These are phyloP conservation scores for Microctonus hyperodae DNA, from an alignment of 2,888 invertebrate genomes.

Conservation along the genomic window DNA sequence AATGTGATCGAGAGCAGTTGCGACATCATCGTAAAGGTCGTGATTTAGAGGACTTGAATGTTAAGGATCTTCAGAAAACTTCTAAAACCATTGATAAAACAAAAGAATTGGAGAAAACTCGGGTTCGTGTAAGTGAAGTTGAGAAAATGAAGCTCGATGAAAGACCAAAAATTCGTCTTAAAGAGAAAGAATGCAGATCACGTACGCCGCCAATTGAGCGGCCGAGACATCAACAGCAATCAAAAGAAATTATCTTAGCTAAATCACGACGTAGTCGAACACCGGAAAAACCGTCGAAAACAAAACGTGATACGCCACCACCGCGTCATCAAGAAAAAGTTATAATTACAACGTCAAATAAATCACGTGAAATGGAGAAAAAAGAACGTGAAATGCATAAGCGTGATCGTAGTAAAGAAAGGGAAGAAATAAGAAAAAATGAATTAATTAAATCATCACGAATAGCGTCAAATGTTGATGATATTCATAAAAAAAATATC, in stretches of 20 bases:
- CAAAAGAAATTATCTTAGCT: slow-evolving; percentile 46
- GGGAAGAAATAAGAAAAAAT: slow-evolving; percentile 51
- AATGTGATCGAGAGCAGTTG: slow-evolving; percentile 51
- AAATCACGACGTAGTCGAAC: slow-evolving; percentile 56
- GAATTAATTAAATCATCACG: slow-evolving; percentile 45
- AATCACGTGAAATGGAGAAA: slow-evolving; percentile 51
- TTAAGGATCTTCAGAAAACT: slow-evolving; percentile 45
- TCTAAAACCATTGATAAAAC: slow-evolving; percentile 46
- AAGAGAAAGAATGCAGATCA: slow-evolving; percentile 59
- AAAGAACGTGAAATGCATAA: slow-evolving; percentile 57
- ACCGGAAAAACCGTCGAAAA: slow-evolving; percentile 53
- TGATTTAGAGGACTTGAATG: slow-evolving; percentile 42
- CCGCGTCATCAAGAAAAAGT: slow-evolving; percentile 51
- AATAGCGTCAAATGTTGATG: slow-evolving; percentile 53
- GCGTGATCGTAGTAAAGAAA: slow-evolving; percentile 55
- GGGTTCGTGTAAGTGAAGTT: slow-evolving; percentile 44
- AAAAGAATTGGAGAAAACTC: slow-evolving; percentile 54
- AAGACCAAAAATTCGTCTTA: slow-evolving; percentile 53
- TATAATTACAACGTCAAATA: slow-evolving; percentile 35
- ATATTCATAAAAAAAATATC: slow-evolving; percentile 56
- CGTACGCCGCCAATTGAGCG: slow-evolving; percentile 56
- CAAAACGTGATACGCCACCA: slow-evolving; percentile 49
- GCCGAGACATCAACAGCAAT: slow-evolving; percentile 50
- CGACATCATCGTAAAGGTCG: slow-evolving; percentile 49
- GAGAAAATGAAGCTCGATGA: slow-evolving; percentile 54